These are phyloP conservation scores for Nematopogon swammerdamellus DNA, from an alignment of 2,888 invertebrate species.

Conservation along the genomic window DNA sequence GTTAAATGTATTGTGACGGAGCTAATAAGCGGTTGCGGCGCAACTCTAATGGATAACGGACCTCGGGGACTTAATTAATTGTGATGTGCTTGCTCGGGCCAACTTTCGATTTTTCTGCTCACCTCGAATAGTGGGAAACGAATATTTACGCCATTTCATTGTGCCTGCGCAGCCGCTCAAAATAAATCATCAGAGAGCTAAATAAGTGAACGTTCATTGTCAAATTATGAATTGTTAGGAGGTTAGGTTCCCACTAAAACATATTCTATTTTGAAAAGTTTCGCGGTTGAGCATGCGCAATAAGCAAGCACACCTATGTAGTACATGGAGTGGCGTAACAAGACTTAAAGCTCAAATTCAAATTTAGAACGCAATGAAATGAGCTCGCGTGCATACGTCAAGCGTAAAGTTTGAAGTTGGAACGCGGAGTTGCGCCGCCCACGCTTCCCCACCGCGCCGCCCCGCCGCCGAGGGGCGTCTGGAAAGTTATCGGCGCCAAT, in stretches of 20 bases:
- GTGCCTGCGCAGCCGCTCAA: no score
- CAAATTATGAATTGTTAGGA: no score
- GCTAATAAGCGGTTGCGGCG: slow-evolving; percentile 32
- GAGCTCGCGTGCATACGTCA: not conserved
- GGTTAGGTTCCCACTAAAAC: no score
- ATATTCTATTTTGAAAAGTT: no score
- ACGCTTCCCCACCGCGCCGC: not conserved
- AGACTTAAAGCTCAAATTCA: no score
- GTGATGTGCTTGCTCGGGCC: slow-evolving; percentile 25
- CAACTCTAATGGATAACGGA: slow-evolving; percentile 36
- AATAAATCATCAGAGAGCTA: no score
- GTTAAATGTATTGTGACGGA: slow-evolving; percentile 48
- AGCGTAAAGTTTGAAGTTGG: not conserved
- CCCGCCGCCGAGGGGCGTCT: slow-evolving; percentile 6
- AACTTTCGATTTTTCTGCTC: slow-evolving; percentile 23
- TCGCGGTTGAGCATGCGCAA: no score
- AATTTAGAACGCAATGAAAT: not conserved
- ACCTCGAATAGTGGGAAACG: not conserved
- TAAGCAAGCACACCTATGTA: no score
- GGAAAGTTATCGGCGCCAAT: slow-evolving; percentile 15
- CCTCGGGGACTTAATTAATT: slow-evolving; percentile 38
- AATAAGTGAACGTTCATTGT: no score
- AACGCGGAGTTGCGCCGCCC: not conserved
- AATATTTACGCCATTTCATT: not conserved
- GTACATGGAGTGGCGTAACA: no score